phyloP scores from a whole-genome alignment of 2,797 vertebrate species.

The Cossypha heuglini region DNA sequence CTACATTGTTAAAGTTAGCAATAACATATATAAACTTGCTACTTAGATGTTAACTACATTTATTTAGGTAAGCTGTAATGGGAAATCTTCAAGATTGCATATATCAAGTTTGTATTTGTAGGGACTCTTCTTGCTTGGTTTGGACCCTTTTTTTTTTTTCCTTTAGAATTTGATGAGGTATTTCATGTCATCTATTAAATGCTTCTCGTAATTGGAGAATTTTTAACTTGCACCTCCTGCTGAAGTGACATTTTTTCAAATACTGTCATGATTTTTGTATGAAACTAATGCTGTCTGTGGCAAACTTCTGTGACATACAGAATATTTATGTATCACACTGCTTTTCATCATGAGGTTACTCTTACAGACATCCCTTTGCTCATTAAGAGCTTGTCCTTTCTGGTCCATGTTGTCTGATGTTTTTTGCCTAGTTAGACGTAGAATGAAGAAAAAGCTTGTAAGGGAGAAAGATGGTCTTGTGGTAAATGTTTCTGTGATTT shows the following conservation, averaged over 20 bases:
- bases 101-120: neutral
- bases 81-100: neutral
- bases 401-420: accelerated
- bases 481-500: neutral
- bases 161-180: neutral
- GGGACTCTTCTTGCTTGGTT: neutral
- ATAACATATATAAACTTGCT: neutral
- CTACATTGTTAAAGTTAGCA: neutral
- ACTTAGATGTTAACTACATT: neutral
- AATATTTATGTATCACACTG: neutral
- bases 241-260: neutral
- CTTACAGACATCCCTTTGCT: neutral
- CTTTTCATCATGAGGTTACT: neutral
- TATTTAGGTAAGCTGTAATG: neutral
- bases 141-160: neutral
- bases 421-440: neutral
- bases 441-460: neutral
- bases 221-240: neutral
- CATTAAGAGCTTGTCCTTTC: neutral
- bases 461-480: neutral
- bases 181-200: neutral
- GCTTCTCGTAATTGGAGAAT: neutral
- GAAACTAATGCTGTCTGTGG: neutral
- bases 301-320: neutral
- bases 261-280: neutral